Evolutionary conservation across 64 coral and sea anemone species (phyloP).

Genomic region (Montipora foliosa): DNA sequence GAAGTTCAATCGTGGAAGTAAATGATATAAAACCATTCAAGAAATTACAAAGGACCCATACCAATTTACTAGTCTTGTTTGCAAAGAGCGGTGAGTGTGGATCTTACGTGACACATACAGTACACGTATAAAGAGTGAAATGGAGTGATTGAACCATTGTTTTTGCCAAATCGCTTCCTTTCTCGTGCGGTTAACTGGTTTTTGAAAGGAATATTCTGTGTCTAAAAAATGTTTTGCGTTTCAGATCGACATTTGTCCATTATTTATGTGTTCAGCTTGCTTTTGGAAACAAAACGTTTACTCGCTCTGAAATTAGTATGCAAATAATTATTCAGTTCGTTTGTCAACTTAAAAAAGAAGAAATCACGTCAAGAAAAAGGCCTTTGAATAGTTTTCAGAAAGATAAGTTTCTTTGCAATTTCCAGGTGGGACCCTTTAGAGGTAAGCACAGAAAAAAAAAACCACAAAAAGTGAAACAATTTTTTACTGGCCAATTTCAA

Average conservation of each 20-base stretch:
- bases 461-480: no score
- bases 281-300: background rate
- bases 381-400: background rate
- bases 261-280: background rate
- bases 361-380: background rate
- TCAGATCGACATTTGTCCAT: background rate
- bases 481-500: no score
- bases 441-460: no score
- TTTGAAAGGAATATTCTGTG: background rate
- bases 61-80: conserved; percentile 96
- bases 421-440: no score
- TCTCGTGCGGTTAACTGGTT: background rate
- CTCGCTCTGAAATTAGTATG: background rate
- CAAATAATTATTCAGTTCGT: background rate
- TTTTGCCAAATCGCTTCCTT: background rate
- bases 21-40: conserved; percentile 95
- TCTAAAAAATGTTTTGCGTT: background rate
- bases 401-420: no score
- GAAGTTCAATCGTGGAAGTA: conserved; percentile 77
- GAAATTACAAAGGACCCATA: conserved; percentile 94
- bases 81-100: conserved; percentile 75
- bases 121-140: background rate
- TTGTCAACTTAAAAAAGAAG: background rate
- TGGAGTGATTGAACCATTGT: background rate
- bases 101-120: background rate